Evolutionary conservation across 2,888 invertebrate genomes (phyloP), one percentile per base, ranked within the genome.

Genomic region (Drosophila histrio): DNA sequence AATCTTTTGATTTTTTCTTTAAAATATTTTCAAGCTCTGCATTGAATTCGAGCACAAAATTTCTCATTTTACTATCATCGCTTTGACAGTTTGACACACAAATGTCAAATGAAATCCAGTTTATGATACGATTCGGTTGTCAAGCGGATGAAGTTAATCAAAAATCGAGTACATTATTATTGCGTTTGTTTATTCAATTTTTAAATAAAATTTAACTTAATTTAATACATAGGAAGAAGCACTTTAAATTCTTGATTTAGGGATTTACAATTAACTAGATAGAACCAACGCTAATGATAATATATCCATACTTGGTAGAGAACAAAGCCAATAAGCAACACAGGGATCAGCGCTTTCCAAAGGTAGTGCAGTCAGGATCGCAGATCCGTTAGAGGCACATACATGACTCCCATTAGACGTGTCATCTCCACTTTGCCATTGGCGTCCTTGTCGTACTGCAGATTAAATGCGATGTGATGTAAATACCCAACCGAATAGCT

Each of bases 381-480:
- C 90, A 95, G 95, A 91, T 98, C 98, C 0, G 99, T 99, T 43
- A 99, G 93, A 0, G 99, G 99, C 30, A 99, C 99, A 91, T 98
- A 99, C 79, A 98, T 96, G 9, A 99, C 99, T 38, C 97, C 97
- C 97, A 99, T 98, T 8, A 99, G 93, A 38, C 94, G 94, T 78
- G 95, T 95, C 66, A 95, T 93, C 19, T 93, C 93, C 3, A 98
- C 94, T 28, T 94, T 93, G 6, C 99, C 99, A 90, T 97, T 95
- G 2, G 92, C 90, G 30, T 94, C 93, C 92, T 99, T 99, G 91
- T 99, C 99, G 60, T 99, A 95, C 94, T 97, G 15, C 0, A 41
- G 22, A 26, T n/a, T n/a, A n/a, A n/a, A n/a, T 41, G 2, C 3
- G 26, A 30, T 21, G 0, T 4, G n/a, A 4, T 1, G 7, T 6